phyloP scores from a whole-genome alignment of 1,140 invertebrate genomes.

The Paraescarpia echinospica region DNA sequence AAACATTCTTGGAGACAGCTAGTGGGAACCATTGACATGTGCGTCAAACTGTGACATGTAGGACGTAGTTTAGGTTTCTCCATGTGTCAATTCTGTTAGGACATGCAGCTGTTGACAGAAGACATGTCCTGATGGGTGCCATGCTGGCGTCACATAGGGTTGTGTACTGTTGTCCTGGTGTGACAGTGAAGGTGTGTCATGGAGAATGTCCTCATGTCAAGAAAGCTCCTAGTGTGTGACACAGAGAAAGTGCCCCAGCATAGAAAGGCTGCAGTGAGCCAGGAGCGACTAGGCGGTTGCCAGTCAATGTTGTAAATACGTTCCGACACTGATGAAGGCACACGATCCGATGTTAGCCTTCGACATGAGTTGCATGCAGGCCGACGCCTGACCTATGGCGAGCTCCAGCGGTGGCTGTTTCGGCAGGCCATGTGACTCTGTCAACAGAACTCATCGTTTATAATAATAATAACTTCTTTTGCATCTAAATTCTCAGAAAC shows the following conservation, averaged over 20 bases:
- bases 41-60: not conserved
- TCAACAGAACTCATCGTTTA: constrained; percentile 39
- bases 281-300: not conserved
- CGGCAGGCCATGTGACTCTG: constrained; percentile 86
- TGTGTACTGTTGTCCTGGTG: not conserved
- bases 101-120: too few species aligned
- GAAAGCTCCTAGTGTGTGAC: not conserved
- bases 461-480: not conserved
- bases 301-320: constrained; percentile 12
- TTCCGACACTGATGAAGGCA: constrained; percentile 73
- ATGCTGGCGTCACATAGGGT: not conserved
- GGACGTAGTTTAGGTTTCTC: not conserved
- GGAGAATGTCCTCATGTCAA: not conserved
- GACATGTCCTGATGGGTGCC: not conserved
- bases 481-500: constrained; percentile 14
- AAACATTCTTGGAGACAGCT: not conserved
- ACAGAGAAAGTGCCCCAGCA: not conserved
- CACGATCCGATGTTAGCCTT: constrained; percentile 85
- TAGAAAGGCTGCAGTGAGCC: not conserved
- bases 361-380: constrained; percentile 87
- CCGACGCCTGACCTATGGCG: constrained; percentile 83
- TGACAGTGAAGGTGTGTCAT: not conserved
- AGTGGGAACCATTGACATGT: not conserved
- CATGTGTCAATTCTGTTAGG: not conserved
- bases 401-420: constrained; percentile 88